Base-by-base conservation (phyloP, 2,113 vertebrate genomes). In the Monopterus albus region DNA sequence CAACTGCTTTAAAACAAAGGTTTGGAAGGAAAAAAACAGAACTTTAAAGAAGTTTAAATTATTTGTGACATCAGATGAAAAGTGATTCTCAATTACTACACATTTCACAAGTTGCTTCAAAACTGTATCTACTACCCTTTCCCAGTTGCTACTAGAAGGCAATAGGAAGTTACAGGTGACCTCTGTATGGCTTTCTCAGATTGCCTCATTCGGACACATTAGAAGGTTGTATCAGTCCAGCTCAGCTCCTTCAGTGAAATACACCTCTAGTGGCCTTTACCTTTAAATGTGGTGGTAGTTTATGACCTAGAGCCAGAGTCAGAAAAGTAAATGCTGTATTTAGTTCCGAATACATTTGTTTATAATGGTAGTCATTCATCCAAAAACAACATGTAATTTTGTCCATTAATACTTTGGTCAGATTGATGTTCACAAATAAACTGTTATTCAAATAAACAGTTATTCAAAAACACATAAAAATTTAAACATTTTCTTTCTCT, bases 281-380 rank as follows among this genome's bases (percentile, higher is more conserved):
- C 49, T 67, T 53, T 63, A 61, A 79, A 65, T 64, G 65, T 65
- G 61, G 43, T 73, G 39, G 39, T 45, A 46, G 62, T 42, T 65
- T 49, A 40, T 78, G 46, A 68, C 49, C 70, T 14, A 10, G 18
- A 61, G 62, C 66, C 83, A 74, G 75, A 56, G 56, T 29, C 72
- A 50, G 40, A 76, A 59, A 13, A 51, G 70, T 33, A 67, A 68
- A 60, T 72, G n/a, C n/a, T n/a, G n/a, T n/a, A 83, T 85, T 61
- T 49, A 72, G 72, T 88, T 89, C 60, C 67, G 65, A 42, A 58
- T 49, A 18, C 35, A 47, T 50, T 72, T 64, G 50, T 78, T 83
- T 68, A 61, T 56, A 75, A 65, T 51, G 59, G 50, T 8, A 50
- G 42, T 59, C 63, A 70, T 79, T 76, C 67, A 63, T 66, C 55